Evolutionary conservation across 2,113 vertebrate genomes (phyloP).

Genomic region (Bagarius yarrelli): DNA sequence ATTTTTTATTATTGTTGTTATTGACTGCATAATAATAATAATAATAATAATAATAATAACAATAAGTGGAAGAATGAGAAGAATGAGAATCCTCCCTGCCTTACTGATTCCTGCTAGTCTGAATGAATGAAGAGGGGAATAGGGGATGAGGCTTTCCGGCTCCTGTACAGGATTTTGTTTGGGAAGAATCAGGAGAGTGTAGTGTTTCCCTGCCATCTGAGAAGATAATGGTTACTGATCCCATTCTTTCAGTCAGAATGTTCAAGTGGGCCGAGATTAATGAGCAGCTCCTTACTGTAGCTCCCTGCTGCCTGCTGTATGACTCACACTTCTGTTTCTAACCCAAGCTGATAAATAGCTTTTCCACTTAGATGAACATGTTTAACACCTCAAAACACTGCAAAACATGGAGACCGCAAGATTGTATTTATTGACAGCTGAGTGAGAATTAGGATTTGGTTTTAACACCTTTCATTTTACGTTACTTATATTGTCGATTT

Average conservation of each 20-base stretch:
- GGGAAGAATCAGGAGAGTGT: conserved; percentile 75
- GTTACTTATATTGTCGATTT: neutral
- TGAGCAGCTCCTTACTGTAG: conserved; percentile 70
- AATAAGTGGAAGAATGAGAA: no score
- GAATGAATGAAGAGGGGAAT: no score
- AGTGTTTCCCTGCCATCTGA: conserved; percentile 78
- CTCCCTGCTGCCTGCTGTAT: conserved; percentile 4
- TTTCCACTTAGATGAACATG: neutral
- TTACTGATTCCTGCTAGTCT: no score
- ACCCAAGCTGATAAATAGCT: neutral
- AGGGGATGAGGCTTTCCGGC: neutral
- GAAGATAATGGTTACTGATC: conserved; percentile 83
- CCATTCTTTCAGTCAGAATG: conserved; percentile 84
- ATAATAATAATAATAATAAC: no score
- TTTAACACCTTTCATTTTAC: conserved; percentile 49
- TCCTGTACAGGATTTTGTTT: conserved; percentile 65
- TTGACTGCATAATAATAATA: no score
- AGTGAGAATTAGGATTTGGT: conserved; percentile 47
- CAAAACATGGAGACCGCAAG: neutral
- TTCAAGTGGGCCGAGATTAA: conserved; percentile 88
- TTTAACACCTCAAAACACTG: conserved; percentile 51
- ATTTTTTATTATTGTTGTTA: no score
- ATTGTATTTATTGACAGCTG: conserved; percentile 50
- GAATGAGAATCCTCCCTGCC: no score
- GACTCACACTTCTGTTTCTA: conserved; percentile 20